These are phyloP conservation scores for Cydia pomonella DNA, from an alignment of 1,140 invertebrate species.

Conservation along the genomic window DNA sequence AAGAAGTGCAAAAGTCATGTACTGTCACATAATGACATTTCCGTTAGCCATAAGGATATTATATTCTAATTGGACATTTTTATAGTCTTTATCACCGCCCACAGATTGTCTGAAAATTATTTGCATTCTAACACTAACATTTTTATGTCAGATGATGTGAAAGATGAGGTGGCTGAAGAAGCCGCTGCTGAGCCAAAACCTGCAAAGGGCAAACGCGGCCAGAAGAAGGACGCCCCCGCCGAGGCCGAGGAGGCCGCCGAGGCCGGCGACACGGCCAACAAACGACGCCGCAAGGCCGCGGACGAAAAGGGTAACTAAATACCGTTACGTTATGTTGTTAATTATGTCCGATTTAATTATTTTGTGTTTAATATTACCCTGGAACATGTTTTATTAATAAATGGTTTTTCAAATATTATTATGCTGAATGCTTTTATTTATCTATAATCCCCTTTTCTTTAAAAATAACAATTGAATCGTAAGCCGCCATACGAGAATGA, in stretches of 20 bases:
- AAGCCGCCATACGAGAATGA: neutral
- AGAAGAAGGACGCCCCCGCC: conserved; percentile 56
- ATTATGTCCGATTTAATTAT: conserved; percentile 55
- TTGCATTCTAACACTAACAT: neutral
- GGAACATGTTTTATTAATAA: conserved; percentile 57
- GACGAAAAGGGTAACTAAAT: conserved; percentile 75
- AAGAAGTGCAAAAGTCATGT: too few relatives aligned
- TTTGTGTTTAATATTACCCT: conserved; percentile 63
- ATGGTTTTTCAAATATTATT: conserved; percentile 64
- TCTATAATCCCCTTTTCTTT: conserved; percentile 42
- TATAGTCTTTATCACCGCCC: too few relatives aligned
- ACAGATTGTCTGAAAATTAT: neutral
- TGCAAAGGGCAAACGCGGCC: conserved; percentile 59
- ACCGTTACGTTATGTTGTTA: conserved; percentile 56
- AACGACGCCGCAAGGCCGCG: conserved; percentile 63
- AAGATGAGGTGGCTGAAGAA: conserved; percentile 58
- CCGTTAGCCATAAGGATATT: too few relatives aligned
- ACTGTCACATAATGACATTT: too few relatives aligned
- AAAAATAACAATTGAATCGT: conserved; percentile 33
- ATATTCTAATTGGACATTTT: too few relatives aligned
- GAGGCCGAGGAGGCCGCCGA: conserved; percentile 57
- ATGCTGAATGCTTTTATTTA: conserved; percentile 61
- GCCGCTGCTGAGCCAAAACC: conserved; percentile 53
- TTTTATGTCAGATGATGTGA: conserved; percentile 51
- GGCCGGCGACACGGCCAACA: conserved; percentile 58